Evolutionary conservation across 2,888 invertebrate genomes (phyloP), one percentile per base, ranked within the genome.

Genomic region (Luperina nickerlii): DNA sequence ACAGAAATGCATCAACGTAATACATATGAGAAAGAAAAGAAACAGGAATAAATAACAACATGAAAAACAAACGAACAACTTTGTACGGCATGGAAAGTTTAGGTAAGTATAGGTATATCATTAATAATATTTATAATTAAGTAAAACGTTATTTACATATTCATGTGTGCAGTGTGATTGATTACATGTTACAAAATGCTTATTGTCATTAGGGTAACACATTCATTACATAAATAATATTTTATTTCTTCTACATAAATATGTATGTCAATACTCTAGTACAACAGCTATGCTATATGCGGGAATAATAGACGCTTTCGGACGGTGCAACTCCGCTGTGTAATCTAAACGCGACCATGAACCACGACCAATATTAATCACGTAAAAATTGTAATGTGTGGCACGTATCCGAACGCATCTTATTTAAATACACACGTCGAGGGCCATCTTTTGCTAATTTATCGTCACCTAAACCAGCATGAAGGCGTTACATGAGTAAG

Each of bases 1-100:
- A 96, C 96, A 96, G 96, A 96, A 96, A 96, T 95, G 96, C 95
- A 93, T 94, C 94, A 94, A 95, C 93, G 91, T 90, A 89, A 88
- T 91, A 95, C 94, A 94, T 91, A 85, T 90, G 79, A 60, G 57
- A 91, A 92, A 92, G 88, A 88, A 90, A 92, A 85, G 87, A 90
- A 92, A 88, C 89, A 90, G 91, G 92, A 93, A 93, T 92, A 92
- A 94, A 92, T 92, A 89, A 92, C 89, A 91, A 90, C 84, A 85
- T 87, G 84, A n/a, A 88, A 90, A 87, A 91, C 78, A 85, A 85
- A 90, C 80, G 66, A 71, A 86, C 82, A 78, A 85, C 81, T 94
- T 94, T 95, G 94, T 94, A 95, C 91, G 92, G 89, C 88, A 90
- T 87, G 90, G 91, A 92, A 89, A 89, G 79, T 85, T 83, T 71